A percentile compares a stretch with the other conserved stretches of the same genome.
Evolutionary conservation across 2,113 vertebrate genomes (phyloP).

Genomic region (Cariama cristata): DNA sequence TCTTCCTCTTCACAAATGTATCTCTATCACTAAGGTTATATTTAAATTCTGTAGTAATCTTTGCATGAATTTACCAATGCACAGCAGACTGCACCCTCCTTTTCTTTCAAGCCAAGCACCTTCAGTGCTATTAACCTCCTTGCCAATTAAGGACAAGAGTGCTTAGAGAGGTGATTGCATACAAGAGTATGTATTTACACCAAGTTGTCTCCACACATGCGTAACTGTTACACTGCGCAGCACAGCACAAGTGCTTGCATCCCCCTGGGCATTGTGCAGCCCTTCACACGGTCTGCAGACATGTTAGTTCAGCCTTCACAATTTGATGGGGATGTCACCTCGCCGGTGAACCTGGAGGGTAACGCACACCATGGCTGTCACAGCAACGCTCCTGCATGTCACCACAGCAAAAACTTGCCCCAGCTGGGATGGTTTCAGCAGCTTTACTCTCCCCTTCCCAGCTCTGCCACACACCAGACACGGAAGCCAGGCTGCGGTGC

Average conservation of each 20-base stretch:
- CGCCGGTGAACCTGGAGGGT: not conserved
- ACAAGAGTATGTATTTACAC: not conserved
- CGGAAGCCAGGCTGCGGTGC: not conserved
- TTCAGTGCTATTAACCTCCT: not conserved
- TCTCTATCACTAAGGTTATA: not conserved
- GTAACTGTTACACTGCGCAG: not conserved
- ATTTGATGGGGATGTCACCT: not conserved
- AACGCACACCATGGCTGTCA: not conserved
- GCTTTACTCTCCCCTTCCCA: not conserved
- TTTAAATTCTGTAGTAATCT: not conserved
- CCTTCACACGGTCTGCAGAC: accelerated
- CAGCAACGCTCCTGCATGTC: accelerated
- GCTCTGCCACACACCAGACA: not conserved
- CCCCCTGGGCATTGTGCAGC: accelerated
- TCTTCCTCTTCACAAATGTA: not conserved
- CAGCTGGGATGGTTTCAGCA: accelerated
- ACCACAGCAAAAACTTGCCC: not conserved
- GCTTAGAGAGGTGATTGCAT: not conserved
- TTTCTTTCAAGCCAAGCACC: not conserved
- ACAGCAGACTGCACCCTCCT: not conserved
- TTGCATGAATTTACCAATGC: not conserved
- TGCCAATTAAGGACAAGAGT: not conserved
- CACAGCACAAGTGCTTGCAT: accelerated
- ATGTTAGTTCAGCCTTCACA: not conserved
- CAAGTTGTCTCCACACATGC: not conserved